Conservation (phyloP, 2,888 invertebrate genomes). For the Sipha maydis region DNA sequence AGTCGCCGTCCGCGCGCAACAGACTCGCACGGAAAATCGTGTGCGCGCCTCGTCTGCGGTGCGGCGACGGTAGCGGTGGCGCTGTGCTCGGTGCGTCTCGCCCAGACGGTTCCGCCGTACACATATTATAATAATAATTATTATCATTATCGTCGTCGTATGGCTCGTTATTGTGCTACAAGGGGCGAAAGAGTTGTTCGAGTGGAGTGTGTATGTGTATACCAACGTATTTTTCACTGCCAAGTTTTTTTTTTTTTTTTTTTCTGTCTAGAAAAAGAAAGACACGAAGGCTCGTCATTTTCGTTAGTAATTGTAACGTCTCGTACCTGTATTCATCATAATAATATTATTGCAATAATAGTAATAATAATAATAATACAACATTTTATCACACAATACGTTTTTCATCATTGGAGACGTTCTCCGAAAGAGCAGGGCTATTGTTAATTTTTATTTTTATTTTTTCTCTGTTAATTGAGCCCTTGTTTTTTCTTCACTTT, state of each 20-base stretch:
- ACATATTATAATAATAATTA: not conserved
- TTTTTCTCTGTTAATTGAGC: not conserved
- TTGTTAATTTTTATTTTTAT: not conserved
- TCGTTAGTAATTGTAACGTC: not conserved
- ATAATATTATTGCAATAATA: not conserved
- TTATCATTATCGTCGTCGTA: not conserved
- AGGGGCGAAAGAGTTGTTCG: not conserved
- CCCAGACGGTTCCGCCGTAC: not conserved
- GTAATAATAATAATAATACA: not conserved
- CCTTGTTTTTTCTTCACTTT: not conserved
- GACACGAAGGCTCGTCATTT: not conserved
- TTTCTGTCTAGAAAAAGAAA: too few species aligned
- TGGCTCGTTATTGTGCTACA: not conserved
- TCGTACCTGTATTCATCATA: not conserved
- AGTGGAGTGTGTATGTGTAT: not conserved
- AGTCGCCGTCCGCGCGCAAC: not conserved
- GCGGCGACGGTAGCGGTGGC: not conserved
- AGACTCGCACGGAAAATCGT: not conserved
- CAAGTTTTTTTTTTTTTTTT: not conserved
- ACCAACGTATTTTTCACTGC: too few species aligned
- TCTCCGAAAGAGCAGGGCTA: not conserved
- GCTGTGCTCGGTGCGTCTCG: not conserved
- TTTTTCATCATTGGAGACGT: slow-evolving; percentile 3
- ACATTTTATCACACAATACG: not conserved
- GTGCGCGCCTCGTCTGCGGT: not conserved